Evolutionary conservation across 2,113 vertebrate species (phyloP).

Genomic region (Stegostoma tigrinum): DNA sequence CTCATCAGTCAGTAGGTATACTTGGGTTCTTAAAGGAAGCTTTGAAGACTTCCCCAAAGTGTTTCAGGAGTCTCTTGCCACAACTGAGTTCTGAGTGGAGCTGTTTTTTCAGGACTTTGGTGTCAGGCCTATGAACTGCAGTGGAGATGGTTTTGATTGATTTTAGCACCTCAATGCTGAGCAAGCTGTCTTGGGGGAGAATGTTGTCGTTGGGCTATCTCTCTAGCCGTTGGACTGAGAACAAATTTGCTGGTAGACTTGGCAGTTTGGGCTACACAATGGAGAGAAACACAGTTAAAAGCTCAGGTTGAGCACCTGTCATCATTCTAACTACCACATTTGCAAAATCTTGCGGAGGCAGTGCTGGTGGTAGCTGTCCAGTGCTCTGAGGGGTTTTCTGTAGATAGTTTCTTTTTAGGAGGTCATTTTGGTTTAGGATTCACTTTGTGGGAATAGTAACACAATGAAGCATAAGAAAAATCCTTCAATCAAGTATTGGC

Average conservation of each 20-base stretch:
- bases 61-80: neutral
- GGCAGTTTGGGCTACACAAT: too few species aligned
- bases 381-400: neutral
- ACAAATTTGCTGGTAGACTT: too few species aligned
- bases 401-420: neutral
- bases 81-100: neutral
- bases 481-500: neutral
- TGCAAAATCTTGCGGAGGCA: neutral
- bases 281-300: too few species aligned
- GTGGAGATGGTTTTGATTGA: neutral
- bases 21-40: neutral
- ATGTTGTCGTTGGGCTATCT: too few species aligned
- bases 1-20: neutral
- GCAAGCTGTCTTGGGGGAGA: neutral
- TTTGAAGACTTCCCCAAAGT: neutral
- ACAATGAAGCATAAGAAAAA: neutral
- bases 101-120: neutral
- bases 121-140: neutral
- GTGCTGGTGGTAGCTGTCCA: neutral
- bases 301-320: too few species aligned
- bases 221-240: too few species aligned
- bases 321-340: neutral
- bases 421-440: neutral
- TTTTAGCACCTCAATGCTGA: neutral
- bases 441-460: neutral